Evolutionary conservation across 2,888 invertebrate species (phyloP).

Genomic region (Melangyna quadrimaculata): DNA sequence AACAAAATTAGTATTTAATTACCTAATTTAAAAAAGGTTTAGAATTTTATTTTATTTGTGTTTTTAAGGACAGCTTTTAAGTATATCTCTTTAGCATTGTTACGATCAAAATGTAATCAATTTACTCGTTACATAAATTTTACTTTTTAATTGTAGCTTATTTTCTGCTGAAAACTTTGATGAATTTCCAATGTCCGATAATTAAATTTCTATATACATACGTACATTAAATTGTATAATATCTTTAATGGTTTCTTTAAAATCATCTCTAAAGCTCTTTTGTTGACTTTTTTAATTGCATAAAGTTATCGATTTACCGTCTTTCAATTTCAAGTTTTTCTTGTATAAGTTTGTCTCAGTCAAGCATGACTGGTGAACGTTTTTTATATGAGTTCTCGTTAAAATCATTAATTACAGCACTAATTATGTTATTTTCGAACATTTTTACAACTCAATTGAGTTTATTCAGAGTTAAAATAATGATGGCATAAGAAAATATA

Average conservation of each 20-base stretch:
- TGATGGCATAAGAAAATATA: not conserved
- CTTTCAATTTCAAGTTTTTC: not conserved
- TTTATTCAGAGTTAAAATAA: not conserved
- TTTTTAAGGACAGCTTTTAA: not conserved
- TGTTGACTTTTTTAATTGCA: not conserved
- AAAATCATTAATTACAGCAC: slow-evolving; percentile 46
- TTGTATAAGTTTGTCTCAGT: not conserved
- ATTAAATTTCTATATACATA: not conserved
- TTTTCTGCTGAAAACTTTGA: not conserved
- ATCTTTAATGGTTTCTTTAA: not conserved
- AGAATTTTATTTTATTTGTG: not conserved
- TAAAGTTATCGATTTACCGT: not conserved
- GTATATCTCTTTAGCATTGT: not conserved
- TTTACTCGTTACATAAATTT: slow-evolving; percentile 2
- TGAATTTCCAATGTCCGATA: not conserved
- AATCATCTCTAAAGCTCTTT: not conserved
- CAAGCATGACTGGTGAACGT: not conserved
- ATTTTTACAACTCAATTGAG: slow-evolving; percentile 14
- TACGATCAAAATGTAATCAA: not conserved
- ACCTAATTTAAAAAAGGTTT: not conserved
- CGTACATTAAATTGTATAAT: not conserved
- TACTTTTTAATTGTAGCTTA: not conserved
- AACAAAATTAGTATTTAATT: not conserved
- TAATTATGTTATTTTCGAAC: slow-evolving; percentile 50
- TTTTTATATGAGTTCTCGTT: slow-evolving; percentile 17